These are phyloP conservation scores for Hirtodrosophila trivittata DNA, from an alignment of 2,888 invertebrate genomes.

Conservation along the genomic window DNA sequence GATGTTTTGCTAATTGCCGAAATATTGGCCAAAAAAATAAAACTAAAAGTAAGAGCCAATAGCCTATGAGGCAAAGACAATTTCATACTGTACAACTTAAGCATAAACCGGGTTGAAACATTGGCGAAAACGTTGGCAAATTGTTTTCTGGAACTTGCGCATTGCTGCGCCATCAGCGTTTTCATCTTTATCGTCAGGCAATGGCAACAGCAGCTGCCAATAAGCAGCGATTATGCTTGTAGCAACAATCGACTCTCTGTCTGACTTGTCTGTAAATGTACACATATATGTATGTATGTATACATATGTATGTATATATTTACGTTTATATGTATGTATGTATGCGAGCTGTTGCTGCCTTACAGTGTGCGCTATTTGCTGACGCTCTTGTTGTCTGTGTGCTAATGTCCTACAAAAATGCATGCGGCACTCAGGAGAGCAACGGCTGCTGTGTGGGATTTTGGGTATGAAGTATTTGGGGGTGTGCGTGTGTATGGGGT, in stretches of 20 bases:
- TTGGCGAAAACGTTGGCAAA: conserved; percentile 1
- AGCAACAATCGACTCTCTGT: conserved; percentile 66
- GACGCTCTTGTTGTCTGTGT: conserved; percentile 53
- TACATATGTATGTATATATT: conserved; percentile 11
- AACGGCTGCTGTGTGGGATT: conserved; percentile 45
- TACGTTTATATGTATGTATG: conserved; percentile 9
- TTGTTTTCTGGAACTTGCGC: conserved; percentile 3
- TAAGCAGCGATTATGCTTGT: conserved; percentile 79
- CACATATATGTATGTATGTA: conserved; percentile 1
- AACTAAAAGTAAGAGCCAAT: no score
- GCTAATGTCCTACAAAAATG: conserved; percentile 74
- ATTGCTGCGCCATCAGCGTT: conserved; percentile 67
- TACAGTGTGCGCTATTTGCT: conserved; percentile 62
- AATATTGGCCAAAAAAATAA: not conserved
- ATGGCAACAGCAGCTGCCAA: conserved; percentile 68
- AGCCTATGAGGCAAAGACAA: no score
- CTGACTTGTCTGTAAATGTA: conserved; percentile 12
- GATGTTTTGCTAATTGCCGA: not conserved
- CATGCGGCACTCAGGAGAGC: conserved; percentile 65
- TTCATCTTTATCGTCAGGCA: conserved; percentile 61
- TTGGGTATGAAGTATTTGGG: conserved; percentile 5
- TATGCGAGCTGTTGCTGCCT: conserved; percentile 19
- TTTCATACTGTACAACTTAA: no score
- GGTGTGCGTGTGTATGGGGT: conserved; percentile 14
- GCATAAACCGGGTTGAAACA: no score